phyloP scores from a whole-genome alignment of 2,888 invertebrate genomes.

The Panzeria rudis region DNA sequence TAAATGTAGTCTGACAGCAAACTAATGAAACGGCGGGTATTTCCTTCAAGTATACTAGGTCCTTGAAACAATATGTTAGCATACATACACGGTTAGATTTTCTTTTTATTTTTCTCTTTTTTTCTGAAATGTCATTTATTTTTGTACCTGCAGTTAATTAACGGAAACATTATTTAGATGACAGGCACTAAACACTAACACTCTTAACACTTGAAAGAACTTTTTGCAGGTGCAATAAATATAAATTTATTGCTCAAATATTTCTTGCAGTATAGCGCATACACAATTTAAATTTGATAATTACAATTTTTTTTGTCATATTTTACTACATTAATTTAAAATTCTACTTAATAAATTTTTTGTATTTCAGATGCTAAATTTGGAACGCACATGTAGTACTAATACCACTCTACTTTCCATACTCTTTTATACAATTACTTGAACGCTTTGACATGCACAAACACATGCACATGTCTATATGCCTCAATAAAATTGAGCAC shows the following conservation, averaged over 20 bases:
- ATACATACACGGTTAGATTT: conserved; percentile 23
- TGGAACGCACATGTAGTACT: conserved; percentile 64
- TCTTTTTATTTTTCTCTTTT: neutral
- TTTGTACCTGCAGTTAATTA: conserved; percentile 42
- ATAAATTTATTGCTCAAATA: neutral
- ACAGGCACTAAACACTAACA: conserved; percentile 6
- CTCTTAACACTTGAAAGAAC: conserved; percentile 16
- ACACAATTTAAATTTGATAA: neutral
- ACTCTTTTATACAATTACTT: conserved; percentile 25
- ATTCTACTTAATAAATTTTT: neutral
- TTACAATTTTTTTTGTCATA: conserved; percentile 11
- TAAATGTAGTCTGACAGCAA: conserved; percentile 60
- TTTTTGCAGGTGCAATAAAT: neutral
- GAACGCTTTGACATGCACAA: conserved; percentile 8
- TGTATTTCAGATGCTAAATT: conserved; percentile 50
- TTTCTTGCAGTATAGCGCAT: neutral
- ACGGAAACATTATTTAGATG: conserved; percentile 16
- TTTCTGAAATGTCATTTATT: conserved; percentile 33
- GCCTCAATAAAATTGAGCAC: conserved; percentile 20
- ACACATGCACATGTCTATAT: conserved; percentile 1
- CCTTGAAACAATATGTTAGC: conserved; percentile 70
- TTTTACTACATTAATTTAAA: neutral
- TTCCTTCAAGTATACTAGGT: conserved; percentile 47
- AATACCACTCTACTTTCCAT: conserved; percentile 34
- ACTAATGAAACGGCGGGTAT: conserved; percentile 63